Percentiles rank a stretch among this genome's conserved stretches.
These are phyloP conservation scores for Hemichromis elongatus DNA, from an alignment of 2,113 vertebrate species.

Conservation along the genomic window DNA sequence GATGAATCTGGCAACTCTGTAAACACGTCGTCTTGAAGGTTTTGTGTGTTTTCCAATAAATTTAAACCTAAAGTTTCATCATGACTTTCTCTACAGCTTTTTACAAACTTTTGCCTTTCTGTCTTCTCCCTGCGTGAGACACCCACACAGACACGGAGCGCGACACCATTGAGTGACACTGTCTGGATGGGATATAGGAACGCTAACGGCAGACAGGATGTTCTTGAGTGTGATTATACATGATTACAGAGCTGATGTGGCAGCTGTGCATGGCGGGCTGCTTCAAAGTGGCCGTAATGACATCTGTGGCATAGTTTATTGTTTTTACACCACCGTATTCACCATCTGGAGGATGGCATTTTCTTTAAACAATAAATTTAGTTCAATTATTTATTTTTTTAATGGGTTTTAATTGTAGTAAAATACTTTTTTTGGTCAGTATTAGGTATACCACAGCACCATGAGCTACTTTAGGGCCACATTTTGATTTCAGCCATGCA, in stretches of 20 bases:
- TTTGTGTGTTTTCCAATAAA: neutral
- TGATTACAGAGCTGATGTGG: neutral
- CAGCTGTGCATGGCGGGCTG: neutral
- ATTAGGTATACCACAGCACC: neutral
- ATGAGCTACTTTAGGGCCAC: neutral
- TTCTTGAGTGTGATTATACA: neutral
- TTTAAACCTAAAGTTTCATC: neutral
- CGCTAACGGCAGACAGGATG: neutral
- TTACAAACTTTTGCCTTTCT: neutral
- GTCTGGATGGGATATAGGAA: neutral
- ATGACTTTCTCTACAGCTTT: neutral
- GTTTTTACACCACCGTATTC: neutral
- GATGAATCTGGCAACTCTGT: neutral
- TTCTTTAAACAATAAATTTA: neutral
- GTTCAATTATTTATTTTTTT: neutral
- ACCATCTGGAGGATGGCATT: neutral
- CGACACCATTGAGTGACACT: neutral
- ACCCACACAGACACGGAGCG: neutral
- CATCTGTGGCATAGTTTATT: neutral
- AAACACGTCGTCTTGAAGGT: neutral
- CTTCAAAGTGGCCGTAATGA: neutral
- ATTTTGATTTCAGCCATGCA: neutral
- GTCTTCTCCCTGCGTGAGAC: neutral
- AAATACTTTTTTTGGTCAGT: neutral
- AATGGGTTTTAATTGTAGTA: neutral